These are phyloP conservation scores for Mareca penelope DNA, from an alignment of 2,797 vertebrate species.

Conservation along the genomic window DNA sequence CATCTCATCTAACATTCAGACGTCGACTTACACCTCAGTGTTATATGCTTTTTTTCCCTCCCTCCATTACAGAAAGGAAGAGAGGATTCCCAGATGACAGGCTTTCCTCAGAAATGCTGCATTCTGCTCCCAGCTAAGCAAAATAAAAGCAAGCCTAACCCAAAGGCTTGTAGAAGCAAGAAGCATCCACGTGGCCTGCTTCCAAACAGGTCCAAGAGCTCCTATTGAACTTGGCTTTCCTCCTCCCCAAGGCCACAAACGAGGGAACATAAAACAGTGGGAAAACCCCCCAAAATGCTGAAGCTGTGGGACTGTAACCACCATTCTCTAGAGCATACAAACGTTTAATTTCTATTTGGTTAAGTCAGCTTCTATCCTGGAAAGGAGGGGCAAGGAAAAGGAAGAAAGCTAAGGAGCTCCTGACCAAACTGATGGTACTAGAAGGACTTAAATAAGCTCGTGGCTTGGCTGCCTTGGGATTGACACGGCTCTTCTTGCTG, in stretches of 20 bases:
- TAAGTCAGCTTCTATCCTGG: background rate
- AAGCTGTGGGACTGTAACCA: background rate
- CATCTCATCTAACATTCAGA: background rate
- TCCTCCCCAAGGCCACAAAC: background rate
- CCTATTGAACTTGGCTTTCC: background rate
- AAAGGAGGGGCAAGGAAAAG: background rate
- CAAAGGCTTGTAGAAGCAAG: background rate
- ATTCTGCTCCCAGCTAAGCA: background rate
- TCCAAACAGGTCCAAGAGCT: no score
- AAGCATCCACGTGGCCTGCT: background rate
- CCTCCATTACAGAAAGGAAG: background rate
- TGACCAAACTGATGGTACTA: background rate
- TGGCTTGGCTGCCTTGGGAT: background rate
- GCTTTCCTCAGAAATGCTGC: background rate
- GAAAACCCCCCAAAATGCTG: background rate
- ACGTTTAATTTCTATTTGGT: background rate
- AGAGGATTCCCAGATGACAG: background rate
- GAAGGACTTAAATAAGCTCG: background rate
- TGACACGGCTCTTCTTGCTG: background rate
- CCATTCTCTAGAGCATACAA: background rate
- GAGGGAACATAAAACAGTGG: background rate
- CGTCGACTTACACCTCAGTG: background rate
- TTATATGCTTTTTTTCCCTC: rapidly evolving
- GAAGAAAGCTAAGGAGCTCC: background rate
- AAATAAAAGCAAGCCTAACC: background rate